Evolutionary conservation across 2,797 vertebrate species (phyloP).

Genomic region (Sebastes flavidus): DNA sequence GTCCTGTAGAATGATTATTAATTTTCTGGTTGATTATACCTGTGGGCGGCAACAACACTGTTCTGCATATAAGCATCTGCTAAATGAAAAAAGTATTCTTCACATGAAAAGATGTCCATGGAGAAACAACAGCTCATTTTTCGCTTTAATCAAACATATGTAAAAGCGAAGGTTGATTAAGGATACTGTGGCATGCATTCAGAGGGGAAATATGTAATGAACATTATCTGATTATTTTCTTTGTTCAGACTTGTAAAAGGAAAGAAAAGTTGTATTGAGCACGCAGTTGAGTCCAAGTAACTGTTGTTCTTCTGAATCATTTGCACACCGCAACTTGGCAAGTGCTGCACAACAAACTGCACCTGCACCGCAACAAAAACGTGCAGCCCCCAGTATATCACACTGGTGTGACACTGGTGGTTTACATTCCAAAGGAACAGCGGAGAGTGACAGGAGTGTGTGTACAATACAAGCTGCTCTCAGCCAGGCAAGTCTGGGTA

Average conservation of each 20-base stretch:
- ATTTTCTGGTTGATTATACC: conserved; percentile 98
- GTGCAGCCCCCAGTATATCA: conserved; percentile 4
- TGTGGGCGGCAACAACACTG: conserved; percentile 90
- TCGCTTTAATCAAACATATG: conserved; percentile 93
- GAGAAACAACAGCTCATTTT: conserved; percentile 93
- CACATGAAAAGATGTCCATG: conserved; percentile 88
- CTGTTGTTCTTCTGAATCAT: conserved; percentile 4
- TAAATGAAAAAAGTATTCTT: conserved; percentile 85
- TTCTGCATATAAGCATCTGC: conserved; percentile 85
- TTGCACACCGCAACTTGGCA: conserved; percentile 40
- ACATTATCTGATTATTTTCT: conserved; percentile 87
- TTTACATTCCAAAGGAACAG: conserved; percentile 69
- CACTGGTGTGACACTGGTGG: conserved; percentile 40
- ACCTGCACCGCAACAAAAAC: conserved; percentile 58
- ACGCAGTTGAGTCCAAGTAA: neutral
- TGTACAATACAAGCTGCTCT: conserved; percentile 64
- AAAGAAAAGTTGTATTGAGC: conserved; percentile 60
- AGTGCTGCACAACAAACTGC: conserved; percentile 23
- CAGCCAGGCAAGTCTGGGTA: conserved; percentile 70
- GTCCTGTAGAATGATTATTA: conserved; percentile 93
- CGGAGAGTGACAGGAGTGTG: conserved; percentile 66
- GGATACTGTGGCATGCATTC: conserved; percentile 78
- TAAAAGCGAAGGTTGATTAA: conserved; percentile 92
- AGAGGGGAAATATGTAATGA: conserved; percentile 86
- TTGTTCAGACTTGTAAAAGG: conserved; percentile 77